These are phyloP conservation scores for Lepidonotus clava DNA, from an alignment of 2,888 invertebrate species.

Conservation along the genomic window DNA sequence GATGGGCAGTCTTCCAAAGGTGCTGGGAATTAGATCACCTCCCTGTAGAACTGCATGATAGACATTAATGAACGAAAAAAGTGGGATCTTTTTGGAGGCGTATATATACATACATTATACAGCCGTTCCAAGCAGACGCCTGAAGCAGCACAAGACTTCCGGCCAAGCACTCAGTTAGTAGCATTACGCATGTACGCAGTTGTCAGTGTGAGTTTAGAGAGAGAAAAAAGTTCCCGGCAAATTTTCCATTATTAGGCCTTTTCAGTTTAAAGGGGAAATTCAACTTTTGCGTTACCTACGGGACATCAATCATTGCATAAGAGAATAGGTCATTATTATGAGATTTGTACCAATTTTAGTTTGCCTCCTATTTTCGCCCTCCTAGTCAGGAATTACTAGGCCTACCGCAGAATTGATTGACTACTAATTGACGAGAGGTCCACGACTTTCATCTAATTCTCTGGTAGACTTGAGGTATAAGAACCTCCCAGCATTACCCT, in stretches of 20 bases:
- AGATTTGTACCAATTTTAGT: background rate
- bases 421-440: too few species aligned
- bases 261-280: too few species aligned
- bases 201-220: background rate
- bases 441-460: background rate
- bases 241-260: background rate
- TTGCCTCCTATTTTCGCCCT: background rate
- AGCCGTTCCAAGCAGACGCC: slow-evolving; percentile 3
- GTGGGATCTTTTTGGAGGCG: background rate
- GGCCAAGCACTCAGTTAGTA: slow-evolving; percentile 8
- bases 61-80: background rate
- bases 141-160: slow-evolving; percentile 1
- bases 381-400: background rate
- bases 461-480: background rate
- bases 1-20: slow-evolving; percentile 12
- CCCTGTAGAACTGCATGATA: background rate
- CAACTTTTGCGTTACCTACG: too few species aligned
- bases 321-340: background rate
- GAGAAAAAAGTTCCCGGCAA: background rate
- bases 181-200: background rate
- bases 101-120: background rate
- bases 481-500: background rate
- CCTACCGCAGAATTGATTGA: too few species aligned
- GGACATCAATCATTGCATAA: background rate
- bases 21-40: background rate